A percentile compares a stretch with the other conserved stretches of the same genome.
These are phyloP conservation scores for Notoglanidium macrostoma DNA, from an alignment of 2,797 vertebrate genomes.

Conservation along the genomic window DNA sequence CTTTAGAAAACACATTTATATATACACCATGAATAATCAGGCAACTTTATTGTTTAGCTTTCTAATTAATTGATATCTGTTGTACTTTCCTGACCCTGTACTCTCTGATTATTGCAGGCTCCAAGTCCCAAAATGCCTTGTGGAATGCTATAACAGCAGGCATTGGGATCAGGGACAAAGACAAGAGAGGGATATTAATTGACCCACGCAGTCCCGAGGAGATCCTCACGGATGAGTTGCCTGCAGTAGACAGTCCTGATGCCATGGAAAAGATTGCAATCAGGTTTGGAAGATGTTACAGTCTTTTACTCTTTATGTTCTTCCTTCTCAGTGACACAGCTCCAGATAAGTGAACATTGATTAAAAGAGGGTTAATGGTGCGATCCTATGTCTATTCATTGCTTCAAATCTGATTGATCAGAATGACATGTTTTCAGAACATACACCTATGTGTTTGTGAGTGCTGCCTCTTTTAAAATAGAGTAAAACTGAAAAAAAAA, in stretches of 20 bases:
- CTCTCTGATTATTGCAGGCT: constrained; percentile 73
- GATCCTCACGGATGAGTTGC: constrained; percentile 87
- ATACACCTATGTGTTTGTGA: not conserved
- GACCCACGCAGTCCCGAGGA: constrained; percentile 83
- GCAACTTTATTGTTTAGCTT: constrained; percentile 7
- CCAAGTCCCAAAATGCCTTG: constrained; percentile 88
- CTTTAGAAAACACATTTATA: not conserved
- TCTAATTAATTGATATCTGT: not conserved
- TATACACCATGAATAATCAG: not conserved
- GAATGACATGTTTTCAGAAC: not conserved
- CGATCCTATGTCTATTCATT: not conserved
- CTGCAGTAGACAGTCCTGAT: constrained; percentile 79
- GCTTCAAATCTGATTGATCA: not conserved
- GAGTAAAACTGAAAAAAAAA: not conserved
- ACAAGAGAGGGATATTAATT: constrained; percentile 72
- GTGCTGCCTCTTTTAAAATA: not conserved
- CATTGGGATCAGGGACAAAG: constrained; percentile 76
- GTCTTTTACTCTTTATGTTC: not conserved
- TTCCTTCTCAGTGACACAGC: not conserved
- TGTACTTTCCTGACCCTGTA: constrained; percentile 30
- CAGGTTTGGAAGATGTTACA: constrained; percentile 75
- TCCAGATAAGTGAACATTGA: not conserved
- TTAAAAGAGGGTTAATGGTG: not conserved
- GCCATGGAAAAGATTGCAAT: constrained; percentile 87
- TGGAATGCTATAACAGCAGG: constrained; percentile 79